A percentile compares a stretch with the other conserved stretches of the same genome.
Evolutionary conservation across 2,113 vertebrate species (phyloP).

Genomic region (Ameiurus melas): DNA sequence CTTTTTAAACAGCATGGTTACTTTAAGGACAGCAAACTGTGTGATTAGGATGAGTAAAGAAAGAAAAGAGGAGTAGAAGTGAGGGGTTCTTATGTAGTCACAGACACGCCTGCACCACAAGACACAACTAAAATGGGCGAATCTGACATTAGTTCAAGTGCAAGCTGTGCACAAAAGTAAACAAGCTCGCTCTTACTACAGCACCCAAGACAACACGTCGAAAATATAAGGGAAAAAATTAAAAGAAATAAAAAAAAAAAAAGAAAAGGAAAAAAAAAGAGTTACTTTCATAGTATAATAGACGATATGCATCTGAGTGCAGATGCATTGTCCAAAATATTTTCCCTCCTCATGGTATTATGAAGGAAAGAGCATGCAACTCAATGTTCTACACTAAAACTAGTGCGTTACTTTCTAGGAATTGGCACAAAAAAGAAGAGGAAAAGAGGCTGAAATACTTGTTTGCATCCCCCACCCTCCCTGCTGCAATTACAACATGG

Average conservation of each 20-base stretch:
- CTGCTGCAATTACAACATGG: neutral
- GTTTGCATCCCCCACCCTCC: neutral
- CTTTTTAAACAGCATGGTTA: neutral
- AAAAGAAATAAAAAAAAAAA: neutral
- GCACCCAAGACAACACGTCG: neutral
- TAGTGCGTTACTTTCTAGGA: too few species aligned
- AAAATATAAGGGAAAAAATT: too few species aligned
- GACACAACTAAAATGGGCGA: conserved; percentile 58
- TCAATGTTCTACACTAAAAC: neutral
- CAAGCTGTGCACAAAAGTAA: neutral
- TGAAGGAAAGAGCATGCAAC: neutral
- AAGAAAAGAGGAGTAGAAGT: neutral
- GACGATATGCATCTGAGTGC: neutral
- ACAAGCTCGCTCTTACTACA: neutral
- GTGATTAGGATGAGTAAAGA: neutral
- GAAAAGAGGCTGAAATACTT: neutral
- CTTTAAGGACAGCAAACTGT: neutral
- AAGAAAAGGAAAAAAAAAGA: neutral
- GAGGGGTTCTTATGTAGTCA: neutral
- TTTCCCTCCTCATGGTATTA: neutral
- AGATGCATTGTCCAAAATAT: neutral
- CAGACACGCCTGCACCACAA: too few species aligned
- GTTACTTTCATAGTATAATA: neutral
- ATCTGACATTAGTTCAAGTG: conserved; percentile 58
- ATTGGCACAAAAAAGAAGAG: neutral